Base-by-base conservation (phyloP, 2,888 invertebrate genomes). In the Agapetus fuscipes region DNA sequence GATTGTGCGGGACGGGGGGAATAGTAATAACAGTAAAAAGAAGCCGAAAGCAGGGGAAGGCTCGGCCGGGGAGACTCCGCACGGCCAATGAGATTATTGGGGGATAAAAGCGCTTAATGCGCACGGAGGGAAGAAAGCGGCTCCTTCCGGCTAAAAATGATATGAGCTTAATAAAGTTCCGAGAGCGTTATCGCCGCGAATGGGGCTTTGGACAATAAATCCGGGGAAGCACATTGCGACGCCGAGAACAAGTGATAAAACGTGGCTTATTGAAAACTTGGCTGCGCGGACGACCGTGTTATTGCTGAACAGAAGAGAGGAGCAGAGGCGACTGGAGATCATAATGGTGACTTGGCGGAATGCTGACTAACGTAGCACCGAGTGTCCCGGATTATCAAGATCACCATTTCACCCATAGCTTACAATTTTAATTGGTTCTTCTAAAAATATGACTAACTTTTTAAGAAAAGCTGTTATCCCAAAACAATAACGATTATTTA, bases 31-130 rank as follows among this genome's bases (percentile, higher is more conserved):
- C 28, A 34, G 29, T 33, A 32, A 16, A 20, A 32, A 6, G 13
- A 6, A 20, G 17, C 24, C n/a, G 11, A n/a, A 9, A 12, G 32
- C 12, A 17, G 29, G 25, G 29, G 36, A 35, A 34, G 29, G 28
- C 24, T 36, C 34, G 25, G 17, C 17, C 26, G n/a, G 24, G 32
- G 38, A 40, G 33, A 35, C 33, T 40, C 31, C 34, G 33, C 41
- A 24, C 35, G 24, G 34, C 34, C 43, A 41, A 41, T 46, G 27
- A 37, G 37, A 46, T 46, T 46, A 43, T 40, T 31, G 43, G 17
- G 40, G 40, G 38, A 43, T 40, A 43, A 46, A 45, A 38, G 39
- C 35, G 40, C 40, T 46, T 43, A 46, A 43, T 37, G 46, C 40
- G 31, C n/a, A n/a, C 43, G 36, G 24, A 17, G 17, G 34, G 28